Evolutionary conservation across 2,888 invertebrate species (phyloP).

Genomic region (Xanthostigma xanthostigma): DNA sequence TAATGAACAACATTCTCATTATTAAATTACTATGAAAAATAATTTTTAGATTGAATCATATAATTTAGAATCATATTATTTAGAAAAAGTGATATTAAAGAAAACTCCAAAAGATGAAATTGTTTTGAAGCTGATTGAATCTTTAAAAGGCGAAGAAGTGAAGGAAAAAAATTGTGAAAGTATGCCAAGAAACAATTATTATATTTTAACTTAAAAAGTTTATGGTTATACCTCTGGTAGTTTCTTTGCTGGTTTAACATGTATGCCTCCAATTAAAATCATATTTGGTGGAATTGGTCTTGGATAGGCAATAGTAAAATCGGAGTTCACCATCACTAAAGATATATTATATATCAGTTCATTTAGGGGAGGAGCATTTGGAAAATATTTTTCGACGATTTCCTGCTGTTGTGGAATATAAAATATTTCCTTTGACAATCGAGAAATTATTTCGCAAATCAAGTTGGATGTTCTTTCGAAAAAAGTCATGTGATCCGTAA

Average conservation of each 20-base stretch:
- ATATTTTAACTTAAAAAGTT: not conserved
- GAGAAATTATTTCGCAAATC: no score
- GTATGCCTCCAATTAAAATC: conserved; percentile 16
- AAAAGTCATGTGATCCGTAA: not conserved
- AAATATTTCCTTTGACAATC: no score
- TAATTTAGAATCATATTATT: no score
- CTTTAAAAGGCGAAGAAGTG: not conserved
- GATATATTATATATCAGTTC: conserved; percentile 11
- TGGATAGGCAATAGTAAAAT: conserved; percentile 12
- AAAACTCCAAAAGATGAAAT: no score
- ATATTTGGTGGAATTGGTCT: conserved; percentile 15
- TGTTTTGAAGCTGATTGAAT: no score
- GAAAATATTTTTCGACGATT: conserved; percentile 6
- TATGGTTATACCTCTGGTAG: conserved; percentile 7
- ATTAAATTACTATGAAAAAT: not conserved
- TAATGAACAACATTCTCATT: conserved; percentile 4
- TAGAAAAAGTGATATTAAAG: no score
- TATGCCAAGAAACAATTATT: not conserved
- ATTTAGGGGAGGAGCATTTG: conserved; percentile 10
- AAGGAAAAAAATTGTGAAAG: not conserved
- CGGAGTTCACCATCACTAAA: conserved; percentile 14
- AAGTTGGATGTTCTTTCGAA: not conserved
- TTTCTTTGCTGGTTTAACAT: conserved; percentile 9
- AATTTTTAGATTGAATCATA: no score
- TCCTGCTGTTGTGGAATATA: no score